These are phyloP conservation scores for Microcebus ravelobensis DNA, from an alignment of 2,113 vertebrate genomes.

Conservation along the genomic window DNA sequence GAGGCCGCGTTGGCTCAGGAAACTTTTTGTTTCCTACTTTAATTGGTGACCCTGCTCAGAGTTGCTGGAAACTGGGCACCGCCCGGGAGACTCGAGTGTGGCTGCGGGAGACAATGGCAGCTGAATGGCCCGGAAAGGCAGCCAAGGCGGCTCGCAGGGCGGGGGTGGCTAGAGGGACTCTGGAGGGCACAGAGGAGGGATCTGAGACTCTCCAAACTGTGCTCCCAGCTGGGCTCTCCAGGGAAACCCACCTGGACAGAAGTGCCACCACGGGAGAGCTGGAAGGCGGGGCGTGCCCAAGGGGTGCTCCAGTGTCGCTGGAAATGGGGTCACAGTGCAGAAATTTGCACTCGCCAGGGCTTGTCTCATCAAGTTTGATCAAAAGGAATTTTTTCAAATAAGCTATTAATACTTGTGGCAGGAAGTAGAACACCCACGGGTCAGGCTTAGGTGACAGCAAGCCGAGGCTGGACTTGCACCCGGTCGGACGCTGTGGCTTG, in stretches of 20 bases:
- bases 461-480: neutral
- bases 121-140: constrained; percentile 38
- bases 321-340: neutral
- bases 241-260: neutral
- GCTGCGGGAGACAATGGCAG: neutral
- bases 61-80: constrained; percentile 60
- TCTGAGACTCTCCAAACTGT: neutral
- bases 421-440: neutral
- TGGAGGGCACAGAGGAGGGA: neutral
- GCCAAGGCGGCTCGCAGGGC: neutral
- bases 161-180: neutral
- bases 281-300: too few relatives aligned
- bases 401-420: neutral
- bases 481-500: rapidly evolving
- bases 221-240: neutral
- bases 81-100: constrained; percentile 55
- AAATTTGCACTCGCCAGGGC: neutral
- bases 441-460: too few relatives aligned
- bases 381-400: neutral
- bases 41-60: constrained; percentile 77
- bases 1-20: constrained; percentile 55
- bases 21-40: constrained; percentile 74
- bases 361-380: neutral
- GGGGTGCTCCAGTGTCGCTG: neutral
- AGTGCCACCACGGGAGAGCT: neutral